Conservation (phyloP, 1,140 invertebrate species). For the Neodiprion fabricii region DNA sequence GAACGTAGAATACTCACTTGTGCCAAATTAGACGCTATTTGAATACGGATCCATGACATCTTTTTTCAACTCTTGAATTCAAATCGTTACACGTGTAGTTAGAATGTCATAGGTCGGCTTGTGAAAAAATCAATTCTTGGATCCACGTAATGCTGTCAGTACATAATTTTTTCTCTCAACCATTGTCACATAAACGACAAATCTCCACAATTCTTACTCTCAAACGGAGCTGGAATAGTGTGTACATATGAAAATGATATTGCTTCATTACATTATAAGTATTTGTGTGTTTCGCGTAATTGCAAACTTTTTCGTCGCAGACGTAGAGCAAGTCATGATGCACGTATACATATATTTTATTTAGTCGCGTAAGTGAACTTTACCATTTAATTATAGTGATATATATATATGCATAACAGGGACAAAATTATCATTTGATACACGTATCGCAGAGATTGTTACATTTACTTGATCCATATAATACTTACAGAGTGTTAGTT, state of each 20-base stretch:
- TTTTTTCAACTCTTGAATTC: too few relatives aligned
- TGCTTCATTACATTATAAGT: too few relatives aligned
- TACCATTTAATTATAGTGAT: background rate
- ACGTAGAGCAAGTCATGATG: background rate
- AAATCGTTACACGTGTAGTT: too few relatives aligned
- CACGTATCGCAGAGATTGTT: background rate
- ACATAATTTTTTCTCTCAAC: too few relatives aligned
- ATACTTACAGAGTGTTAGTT: too few relatives aligned
- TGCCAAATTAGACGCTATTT: background rate
- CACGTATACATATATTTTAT: background rate
- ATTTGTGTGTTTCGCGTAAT: too few relatives aligned
- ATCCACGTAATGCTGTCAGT: too few relatives aligned
- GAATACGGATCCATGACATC: background rate
- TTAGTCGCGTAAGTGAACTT: background rate
- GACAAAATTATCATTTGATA: background rate
- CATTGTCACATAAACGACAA: too few relatives aligned
- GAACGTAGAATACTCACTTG: background rate
- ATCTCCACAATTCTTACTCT: background rate
- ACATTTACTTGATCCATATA: background rate
- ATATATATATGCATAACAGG: too few relatives aligned
- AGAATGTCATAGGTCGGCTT: too few relatives aligned
- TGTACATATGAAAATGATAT: too few relatives aligned
- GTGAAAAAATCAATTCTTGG: too few relatives aligned
- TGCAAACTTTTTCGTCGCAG: background rate
- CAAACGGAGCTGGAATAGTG: background rate